These are phyloP conservation scores for Neocloeon triangulifer DNA, from an alignment of 1,140 invertebrate genomes.

Conservation along the genomic window DNA sequence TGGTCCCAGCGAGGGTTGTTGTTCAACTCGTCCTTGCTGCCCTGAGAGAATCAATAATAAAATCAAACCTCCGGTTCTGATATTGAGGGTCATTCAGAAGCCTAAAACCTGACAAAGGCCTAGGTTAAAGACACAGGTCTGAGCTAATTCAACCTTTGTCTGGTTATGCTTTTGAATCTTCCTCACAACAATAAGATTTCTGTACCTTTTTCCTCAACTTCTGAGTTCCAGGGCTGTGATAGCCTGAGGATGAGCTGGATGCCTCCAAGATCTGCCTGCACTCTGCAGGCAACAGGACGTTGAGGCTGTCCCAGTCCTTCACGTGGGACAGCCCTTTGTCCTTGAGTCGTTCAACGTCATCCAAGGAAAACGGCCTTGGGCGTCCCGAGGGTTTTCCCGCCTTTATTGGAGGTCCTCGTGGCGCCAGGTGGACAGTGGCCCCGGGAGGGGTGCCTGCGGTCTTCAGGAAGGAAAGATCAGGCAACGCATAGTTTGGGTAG, in stretches of 20 bases:
- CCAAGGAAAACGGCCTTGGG: conserved; percentile 55
- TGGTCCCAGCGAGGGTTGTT: too few relatives aligned
- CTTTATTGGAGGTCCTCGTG: conserved; percentile 1
- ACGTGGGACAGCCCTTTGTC: conserved; percentile 61
- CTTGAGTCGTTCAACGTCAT: conserved; percentile 55
- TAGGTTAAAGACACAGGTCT: too few relatives aligned
- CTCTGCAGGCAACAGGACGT: conserved; percentile 60
- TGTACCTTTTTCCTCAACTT: conserved; percentile 23
- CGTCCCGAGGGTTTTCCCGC: conserved; percentile 15
- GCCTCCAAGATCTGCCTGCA: conserved; percentile 44
- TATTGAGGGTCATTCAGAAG: conserved; percentile 40
- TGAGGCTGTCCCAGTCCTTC: conserved; percentile 76
- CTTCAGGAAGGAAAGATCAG: conserved; percentile 60
- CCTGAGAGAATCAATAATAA: too few relatives aligned
- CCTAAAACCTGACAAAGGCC: too few relatives aligned
- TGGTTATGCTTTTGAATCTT: too few relatives aligned
- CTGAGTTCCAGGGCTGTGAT: too few relatives aligned
- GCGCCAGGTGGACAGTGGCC: not conserved
- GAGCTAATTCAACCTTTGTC: too few relatives aligned
- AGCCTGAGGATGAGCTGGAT: too few relatives aligned
- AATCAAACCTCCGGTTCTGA: too few relatives aligned
- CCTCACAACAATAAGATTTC: too few relatives aligned
- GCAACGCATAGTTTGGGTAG: conserved; percentile 78
- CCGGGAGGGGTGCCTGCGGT: conserved; percentile 6
- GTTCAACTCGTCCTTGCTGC: too few relatives aligned